Evolutionary conservation across 1,140 invertebrate species (phyloP).

Genomic region (Rhagoletis zephyria): DNA sequence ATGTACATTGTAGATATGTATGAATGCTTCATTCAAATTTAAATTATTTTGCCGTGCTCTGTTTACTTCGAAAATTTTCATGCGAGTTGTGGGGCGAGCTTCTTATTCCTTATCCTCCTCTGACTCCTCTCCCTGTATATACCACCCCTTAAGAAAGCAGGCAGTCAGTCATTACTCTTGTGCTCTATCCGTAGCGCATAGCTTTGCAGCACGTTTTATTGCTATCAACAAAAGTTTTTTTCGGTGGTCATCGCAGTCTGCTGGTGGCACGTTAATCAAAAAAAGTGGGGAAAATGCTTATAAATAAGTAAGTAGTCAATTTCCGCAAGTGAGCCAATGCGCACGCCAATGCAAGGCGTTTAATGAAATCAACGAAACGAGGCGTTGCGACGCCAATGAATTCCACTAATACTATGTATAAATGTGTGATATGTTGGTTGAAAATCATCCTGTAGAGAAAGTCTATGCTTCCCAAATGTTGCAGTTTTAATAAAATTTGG

Average conservation of each 20-base stretch:
- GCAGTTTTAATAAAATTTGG: no score
- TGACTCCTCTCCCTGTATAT: not conserved
- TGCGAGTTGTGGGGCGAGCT: not conserved
- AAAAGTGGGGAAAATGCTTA: not conserved
- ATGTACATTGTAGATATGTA: not conserved
- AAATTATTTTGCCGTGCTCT: not conserved
- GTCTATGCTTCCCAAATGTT: no score
- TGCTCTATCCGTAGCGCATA: not conserved
- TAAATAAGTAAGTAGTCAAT: not conserved
- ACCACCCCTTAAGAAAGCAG: not conserved
- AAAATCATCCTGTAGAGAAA: not conserved
- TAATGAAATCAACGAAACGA: not conserved
- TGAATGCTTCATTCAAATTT: not conserved
- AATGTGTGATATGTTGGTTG: not conserved
- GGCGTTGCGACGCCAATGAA: not conserved
- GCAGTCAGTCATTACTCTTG: not conserved
- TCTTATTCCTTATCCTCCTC: not conserved
- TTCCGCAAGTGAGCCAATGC: not conserved
- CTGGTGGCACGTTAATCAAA: not conserved
- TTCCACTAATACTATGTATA: no score
- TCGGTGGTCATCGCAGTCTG: not conserved
- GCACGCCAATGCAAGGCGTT: no score
- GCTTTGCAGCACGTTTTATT: slow-evolving; percentile 37
- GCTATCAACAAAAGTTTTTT: not conserved
- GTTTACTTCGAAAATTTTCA: not conserved